Conservation (phyloP, 2,113 vertebrate species). For the Myotis yumanensis region DNA sequence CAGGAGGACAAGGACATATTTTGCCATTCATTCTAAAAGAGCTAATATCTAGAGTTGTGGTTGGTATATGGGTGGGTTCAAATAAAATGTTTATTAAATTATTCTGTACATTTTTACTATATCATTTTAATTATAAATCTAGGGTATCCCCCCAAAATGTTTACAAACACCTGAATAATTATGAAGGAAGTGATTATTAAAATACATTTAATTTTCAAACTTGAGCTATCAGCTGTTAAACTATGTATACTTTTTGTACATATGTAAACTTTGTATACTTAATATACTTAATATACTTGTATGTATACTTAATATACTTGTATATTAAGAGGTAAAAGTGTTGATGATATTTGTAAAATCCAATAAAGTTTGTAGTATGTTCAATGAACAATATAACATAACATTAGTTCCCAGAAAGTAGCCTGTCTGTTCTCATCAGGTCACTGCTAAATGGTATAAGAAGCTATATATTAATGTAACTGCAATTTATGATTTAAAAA, state of each 20-base stretch:
- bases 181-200: too few species aligned
- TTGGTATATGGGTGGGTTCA: background rate
- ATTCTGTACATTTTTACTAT: background rate
- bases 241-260: too few species aligned
- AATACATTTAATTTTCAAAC: too few species aligned
- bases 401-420: slow-evolving; percentile 66
- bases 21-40: background rate
- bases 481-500: slow-evolving; percentile 52
- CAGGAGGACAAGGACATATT: slow-evolving; percentile 42
- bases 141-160: too few species aligned
- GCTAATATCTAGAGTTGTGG: background rate
- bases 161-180: too few species aligned
- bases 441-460: slow-evolving; percentile 51
- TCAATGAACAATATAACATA: slow-evolving; percentile 26
- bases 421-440: slow-evolving; percentile 49
- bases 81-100: slow-evolving; percentile 47
- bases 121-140: slow-evolving; percentile 37
- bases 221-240: too few species aligned
- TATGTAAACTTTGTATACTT: too few species aligned
- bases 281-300: too few species aligned
- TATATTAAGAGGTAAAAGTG: background rate
- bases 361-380: slow-evolving; percentile 1
- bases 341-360: slow-evolving; percentile 31
- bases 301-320: too few species aligned
- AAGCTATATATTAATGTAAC: slow-evolving; percentile 45